Conservation (phyloP, 2,888 invertebrate species). For the Biston stratarius region DNA sequence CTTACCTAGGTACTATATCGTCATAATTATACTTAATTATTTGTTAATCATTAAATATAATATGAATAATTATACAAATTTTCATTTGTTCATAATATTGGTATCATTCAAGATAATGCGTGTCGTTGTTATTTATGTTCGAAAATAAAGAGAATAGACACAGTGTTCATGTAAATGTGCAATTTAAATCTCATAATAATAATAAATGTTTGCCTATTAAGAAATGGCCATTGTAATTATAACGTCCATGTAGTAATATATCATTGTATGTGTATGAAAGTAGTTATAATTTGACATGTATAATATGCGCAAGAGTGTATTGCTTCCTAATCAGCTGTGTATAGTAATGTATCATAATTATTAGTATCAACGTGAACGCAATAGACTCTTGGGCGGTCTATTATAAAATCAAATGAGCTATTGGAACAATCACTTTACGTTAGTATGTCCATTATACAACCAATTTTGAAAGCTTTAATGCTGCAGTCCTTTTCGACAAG, state of each 20-base stretch:
- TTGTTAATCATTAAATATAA: constrained; percentile 9
- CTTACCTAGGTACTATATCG: not conserved
- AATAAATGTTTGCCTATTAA: constrained; percentile 23
- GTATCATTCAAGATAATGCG: constrained; percentile 1
- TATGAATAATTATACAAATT: not conserved
- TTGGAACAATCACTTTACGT: constrained; percentile 32
- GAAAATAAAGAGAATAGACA: not conserved
- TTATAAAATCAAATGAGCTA: not conserved
- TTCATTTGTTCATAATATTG: constrained; percentile 7
- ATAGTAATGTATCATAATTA: not conserved
- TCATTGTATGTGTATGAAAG: constrained; percentile 23
- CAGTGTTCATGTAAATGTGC: constrained; percentile 25
- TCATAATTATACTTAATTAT: constrained; percentile 7
- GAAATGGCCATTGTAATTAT: constrained; percentile 29
- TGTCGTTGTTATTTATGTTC: not conserved
- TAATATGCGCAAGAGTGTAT: constrained; percentile 24
- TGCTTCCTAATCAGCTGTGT: not conserved
- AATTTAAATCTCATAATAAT: constrained; percentile 25
- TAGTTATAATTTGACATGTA: constrained; percentile 26
- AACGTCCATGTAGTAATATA: constrained; percentile 34
- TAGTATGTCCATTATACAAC: no score
- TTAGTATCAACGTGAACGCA: not conserved
- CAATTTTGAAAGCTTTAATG: no score
- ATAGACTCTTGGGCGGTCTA: not conserved
- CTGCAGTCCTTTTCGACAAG: no score